Percentiles rank a stretch among this genome's conserved stretches.
phyloP scores from a whole-genome alignment of 2,888 invertebrate species.

The Drymonia ruficornis region DNA sequence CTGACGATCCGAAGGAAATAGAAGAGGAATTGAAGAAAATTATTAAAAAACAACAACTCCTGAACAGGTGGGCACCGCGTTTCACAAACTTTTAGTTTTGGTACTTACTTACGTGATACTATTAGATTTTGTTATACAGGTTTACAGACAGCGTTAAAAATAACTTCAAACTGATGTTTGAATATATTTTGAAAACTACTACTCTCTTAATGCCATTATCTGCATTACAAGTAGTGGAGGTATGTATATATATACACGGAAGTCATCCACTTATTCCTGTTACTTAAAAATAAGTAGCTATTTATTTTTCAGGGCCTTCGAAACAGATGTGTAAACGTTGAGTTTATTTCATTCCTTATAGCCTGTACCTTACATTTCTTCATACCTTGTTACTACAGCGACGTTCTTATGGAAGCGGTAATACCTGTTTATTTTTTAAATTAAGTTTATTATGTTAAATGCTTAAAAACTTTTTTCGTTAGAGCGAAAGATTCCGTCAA shows the following conservation, averaged over 20 bases:
- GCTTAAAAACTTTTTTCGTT: too few relatives aligned
- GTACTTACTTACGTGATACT: background rate
- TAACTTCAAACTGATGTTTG: conserved; percentile 55
- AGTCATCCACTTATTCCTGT: too few relatives aligned
- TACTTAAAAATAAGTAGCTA: background rate
- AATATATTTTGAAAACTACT: conserved; percentile 64
- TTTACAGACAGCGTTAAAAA: conserved; percentile 46
- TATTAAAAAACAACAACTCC: conserved; percentile 53
- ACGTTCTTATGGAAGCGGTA: conserved; percentile 68
- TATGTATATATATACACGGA: conserved; percentile 24
- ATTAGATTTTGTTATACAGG: conserved; percentile 32
- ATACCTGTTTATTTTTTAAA: background rate
- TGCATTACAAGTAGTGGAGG: conserved; percentile 63
- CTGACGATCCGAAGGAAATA: conserved; percentile 36
- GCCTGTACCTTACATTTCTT: conserved; percentile 55
- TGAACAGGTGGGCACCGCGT: conserved; percentile 51
- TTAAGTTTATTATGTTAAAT: too few relatives aligned
- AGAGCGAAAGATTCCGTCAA: conserved; percentile 60
- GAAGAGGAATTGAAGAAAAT: conserved; percentile 51
- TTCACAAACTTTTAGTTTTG: background rate
- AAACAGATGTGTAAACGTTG: conserved; percentile 48
- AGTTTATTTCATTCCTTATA: conserved; percentile 58
- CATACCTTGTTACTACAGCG: conserved; percentile 68
- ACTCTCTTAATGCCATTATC: conserved; percentile 61
- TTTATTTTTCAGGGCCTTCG: conserved; percentile 52